Evolutionary conservation across 2,113 vertebrate species (phyloP), one percentile per base, ranked within the genome.

Genomic region (Setophaga petechia): DNA sequence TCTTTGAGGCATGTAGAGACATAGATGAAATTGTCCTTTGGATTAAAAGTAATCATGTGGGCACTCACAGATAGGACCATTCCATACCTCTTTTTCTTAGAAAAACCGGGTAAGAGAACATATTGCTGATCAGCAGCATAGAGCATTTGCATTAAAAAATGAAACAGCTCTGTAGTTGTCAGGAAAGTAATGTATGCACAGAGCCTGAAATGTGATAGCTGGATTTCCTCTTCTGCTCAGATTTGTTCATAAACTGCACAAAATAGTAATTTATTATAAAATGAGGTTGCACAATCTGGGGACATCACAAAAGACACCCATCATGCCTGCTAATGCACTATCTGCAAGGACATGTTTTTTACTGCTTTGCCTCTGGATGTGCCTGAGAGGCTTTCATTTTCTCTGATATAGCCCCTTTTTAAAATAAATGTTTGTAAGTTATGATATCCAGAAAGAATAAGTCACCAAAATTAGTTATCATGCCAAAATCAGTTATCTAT

Each of bases 61-160:
- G 28, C 44, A n/a, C 22, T 83, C 15, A 15, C 13, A 74, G 58
- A 57, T 37, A 87, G 89, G 35, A 76, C 52, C 9, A 21, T 82
- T 82, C 54, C 71, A 43, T 72, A 47, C 9, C 23, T 76, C 23
- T 11, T 93, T 79, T 91, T 69, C 71, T 80, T 80, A 24, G 47
- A 76, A 66, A 93, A 88, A 46, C n/a, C 58, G 37, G 14, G 3
- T 54, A 82, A 59, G 61, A 66, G 69, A 46, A 87, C 39, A 23
- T 81, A 68, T 91, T 17, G 15, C 22, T 73, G 88, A 51, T 62
- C 85, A 80, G 82, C 71, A 90, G 79, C 85, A 39, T 19, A 73
- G 46, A 88, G n/a, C 37, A 63, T 93, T 92, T 94, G 79, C 79
- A 88, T 83, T 54, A 46, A 90, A 85, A 84, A 83, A 58, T 69